These are phyloP conservation scores for Ornithorhynchus anatinus DNA, from an alignment of 2,113 vertebrate species.

Conservation along the genomic window DNA sequence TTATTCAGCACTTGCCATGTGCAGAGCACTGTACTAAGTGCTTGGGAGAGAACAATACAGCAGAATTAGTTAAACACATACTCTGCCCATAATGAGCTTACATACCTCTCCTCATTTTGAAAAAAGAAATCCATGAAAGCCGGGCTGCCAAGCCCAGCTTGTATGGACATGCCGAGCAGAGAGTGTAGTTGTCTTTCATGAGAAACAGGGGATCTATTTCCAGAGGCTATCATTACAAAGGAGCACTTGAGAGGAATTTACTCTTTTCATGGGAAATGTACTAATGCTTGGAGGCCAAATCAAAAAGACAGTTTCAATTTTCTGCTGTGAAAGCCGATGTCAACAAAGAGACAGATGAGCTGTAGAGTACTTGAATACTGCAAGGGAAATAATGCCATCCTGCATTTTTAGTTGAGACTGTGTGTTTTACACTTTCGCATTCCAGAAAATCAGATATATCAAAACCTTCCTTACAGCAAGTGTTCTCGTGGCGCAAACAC, in stretches of 20 bases:
- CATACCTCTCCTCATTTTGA: neutral
- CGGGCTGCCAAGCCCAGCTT: neutral
- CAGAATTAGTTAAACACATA: no score
- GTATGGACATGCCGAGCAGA: neutral
- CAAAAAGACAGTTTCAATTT: neutral
- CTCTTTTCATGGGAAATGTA: neutral
- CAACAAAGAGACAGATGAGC: neutral
- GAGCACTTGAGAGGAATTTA: neutral
- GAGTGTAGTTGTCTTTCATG: neutral
- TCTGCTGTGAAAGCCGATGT: neutral
- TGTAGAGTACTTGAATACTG: neutral
- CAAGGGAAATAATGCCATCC: no score
- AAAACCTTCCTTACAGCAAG: neutral
- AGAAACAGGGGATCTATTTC: neutral
- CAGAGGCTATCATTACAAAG: neutral
- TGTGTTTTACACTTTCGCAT: neutral
- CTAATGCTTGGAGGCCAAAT: neutral
- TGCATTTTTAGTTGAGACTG: neutral
- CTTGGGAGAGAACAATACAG: no score
- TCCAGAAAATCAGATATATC: neutral
- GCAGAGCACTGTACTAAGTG: no score
- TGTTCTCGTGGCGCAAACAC: neutral
- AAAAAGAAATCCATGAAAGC: neutral
- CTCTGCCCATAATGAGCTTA: no score
- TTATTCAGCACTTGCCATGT: no score